Evolutionary conservation across 2,113 vertebrate genomes (phyloP).

Genomic region (Ochotona curzoniae): DNA sequence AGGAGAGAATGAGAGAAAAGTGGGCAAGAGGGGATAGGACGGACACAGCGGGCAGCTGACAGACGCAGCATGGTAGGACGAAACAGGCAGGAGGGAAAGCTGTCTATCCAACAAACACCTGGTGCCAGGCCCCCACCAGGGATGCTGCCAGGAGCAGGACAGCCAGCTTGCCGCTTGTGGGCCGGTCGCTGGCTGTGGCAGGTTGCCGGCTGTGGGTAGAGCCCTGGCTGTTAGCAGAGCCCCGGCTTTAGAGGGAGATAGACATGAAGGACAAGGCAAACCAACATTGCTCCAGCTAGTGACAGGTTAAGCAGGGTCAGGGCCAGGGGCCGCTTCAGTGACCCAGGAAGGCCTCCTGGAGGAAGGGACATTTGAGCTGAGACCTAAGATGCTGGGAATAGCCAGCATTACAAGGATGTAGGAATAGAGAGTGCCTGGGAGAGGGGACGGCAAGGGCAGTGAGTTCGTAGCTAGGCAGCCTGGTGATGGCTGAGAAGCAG

Average conservation of each 20-base stretch:
- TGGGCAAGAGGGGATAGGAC: background rate
- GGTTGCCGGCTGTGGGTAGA: too few species aligned
- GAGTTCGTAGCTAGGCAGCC: background rate
- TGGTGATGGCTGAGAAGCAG: background rate
- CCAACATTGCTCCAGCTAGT: background rate
- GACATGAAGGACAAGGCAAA: background rate
- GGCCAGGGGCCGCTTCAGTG: background rate
- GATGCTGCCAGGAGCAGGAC: background rate
- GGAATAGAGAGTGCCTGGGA: background rate
- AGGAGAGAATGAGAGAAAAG: background rate
- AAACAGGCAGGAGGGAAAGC: background rate
- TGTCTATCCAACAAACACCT: background rate
- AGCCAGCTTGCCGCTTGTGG: background rate
- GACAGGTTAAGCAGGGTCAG: background rate
- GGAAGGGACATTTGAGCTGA: slow-evolving; percentile 1
- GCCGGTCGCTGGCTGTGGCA: too few species aligned
- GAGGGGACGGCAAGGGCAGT: background rate
- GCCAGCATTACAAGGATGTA: background rate
- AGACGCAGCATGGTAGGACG: background rate
- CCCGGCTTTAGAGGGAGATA: background rate
- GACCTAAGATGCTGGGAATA: background rate
- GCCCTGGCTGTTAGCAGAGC: background rate
- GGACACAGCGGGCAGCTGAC: background rate
- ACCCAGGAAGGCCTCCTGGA: background rate
- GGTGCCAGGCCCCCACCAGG: background rate